Base-by-base conservation (phyloP, 2,888 invertebrate genomes). In the Chloroclysta siterata region DNA sequence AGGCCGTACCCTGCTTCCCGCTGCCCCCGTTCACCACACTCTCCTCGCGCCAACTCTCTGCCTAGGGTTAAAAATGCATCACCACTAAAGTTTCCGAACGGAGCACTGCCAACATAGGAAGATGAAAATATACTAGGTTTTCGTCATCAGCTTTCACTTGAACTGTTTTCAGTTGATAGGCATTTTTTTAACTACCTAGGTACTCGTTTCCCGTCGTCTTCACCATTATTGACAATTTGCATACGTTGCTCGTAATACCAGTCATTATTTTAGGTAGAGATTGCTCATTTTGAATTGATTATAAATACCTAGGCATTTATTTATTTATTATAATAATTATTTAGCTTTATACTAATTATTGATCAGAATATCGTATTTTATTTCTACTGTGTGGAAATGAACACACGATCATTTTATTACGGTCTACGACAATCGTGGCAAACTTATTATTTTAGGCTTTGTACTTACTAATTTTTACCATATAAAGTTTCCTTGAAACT, bases 41-140 rank as follows among this genome's bases (percentile, higher is more conserved):
- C 81, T 8, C 77, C 83, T 8, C 81, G 90, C 8, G 77, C 90
- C 1, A 85, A 76, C 59, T 91, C 92, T 0, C 57, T 90, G 15
- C 87, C 92, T 0, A 76, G 88, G 42, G 77, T 77, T 10, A 74
- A 74, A 52, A 74, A 80, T 4, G 74, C 80, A 39, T 78, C 88
- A n/a, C 88, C 89, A 0, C 75, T 87, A 5, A 88, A 89, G 67
- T 85, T 84, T 29, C 78, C 84, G 0, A 80, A 77, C 17, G 71
- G 72, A n/a, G 70, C 67, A 41, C 46, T 60, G 8, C 66, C 74
- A 5, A 72, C 71, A 50, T 73, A 59, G 44, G 6, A 41, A 28
- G 6, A 33, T 10, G 2, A 22, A 11, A 22, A 47, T 22, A 22
- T 22, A 1, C 8, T 10, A 17, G 14, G 14, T 14, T 6, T 5